These are phyloP conservation scores for Leucophenga maculata DNA, from an alignment of 2,888 invertebrate genomes.

Conservation along the genomic window DNA sequence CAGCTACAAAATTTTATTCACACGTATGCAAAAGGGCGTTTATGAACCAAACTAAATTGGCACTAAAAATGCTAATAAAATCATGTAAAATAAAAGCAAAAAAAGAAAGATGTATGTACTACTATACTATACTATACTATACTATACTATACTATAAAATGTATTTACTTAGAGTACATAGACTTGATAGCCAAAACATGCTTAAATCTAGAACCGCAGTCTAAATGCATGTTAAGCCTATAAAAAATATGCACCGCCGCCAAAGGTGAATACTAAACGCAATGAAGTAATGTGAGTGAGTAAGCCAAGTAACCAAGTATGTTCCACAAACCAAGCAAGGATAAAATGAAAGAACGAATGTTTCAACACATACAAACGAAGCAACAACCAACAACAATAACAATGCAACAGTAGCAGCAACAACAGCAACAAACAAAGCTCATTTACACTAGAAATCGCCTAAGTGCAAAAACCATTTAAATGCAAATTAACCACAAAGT, in stretches of 20 bases:
- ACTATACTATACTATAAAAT: neutral
- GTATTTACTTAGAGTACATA: no score
- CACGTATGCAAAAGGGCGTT: neutral
- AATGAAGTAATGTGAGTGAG: neutral
- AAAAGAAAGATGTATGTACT: no score
- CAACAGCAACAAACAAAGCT: constrained; percentile 51
- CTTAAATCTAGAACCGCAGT: constrained; percentile 25
- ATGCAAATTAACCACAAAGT: constrained; percentile 69
- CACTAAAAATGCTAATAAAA: constrained; percentile 23
- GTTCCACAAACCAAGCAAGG: neutral
- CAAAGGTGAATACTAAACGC: neutral
- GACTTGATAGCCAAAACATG: neutral
- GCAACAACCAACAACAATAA: constrained; percentile 29
- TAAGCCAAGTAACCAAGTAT: neutral
- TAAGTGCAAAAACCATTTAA: constrained; percentile 70
- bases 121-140: no score
- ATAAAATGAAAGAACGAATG: constrained; percentile 35
- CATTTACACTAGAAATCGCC: constrained; percentile 69
- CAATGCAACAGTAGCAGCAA: constrained; percentile 19
- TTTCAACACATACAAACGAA: constrained; percentile 40
- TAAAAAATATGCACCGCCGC: constrained; percentile 32
- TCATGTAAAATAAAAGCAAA: constrained; percentile 13
- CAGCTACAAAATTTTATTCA: neutral
- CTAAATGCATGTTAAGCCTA: constrained; percentile 50
- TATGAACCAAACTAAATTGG: constrained; percentile 9